Evolutionary conservation across 1,140 invertebrate species (phyloP).

Genomic region (Diabrotica virgifera): DNA sequence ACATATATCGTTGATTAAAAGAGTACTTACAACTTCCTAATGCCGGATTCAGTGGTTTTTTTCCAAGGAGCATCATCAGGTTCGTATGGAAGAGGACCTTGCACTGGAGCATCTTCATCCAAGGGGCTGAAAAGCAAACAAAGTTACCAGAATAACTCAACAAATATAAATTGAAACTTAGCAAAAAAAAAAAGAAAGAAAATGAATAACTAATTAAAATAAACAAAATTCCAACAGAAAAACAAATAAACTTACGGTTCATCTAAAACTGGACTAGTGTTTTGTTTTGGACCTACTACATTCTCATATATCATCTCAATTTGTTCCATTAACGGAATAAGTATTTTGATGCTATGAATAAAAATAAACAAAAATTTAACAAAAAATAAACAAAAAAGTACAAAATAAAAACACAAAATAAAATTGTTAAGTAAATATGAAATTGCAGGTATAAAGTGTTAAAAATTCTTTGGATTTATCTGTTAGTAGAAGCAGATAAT

Average conservation of each 20-base stretch:
- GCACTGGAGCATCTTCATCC: constrained; percentile 82
- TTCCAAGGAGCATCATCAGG: constrained; percentile 94
- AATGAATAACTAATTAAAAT: constrained; percentile 5
- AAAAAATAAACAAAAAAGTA: constrained; percentile 18
- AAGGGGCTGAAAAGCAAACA: constrained; percentile 49
- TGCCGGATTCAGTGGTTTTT: constrained; percentile 76
- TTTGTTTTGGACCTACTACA: constrained; percentile 20
- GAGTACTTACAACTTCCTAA: constrained; percentile 87
- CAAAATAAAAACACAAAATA: not conserved
- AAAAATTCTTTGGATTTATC: too few species aligned
- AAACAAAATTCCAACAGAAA: not conserved
- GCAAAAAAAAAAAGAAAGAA: not conserved
- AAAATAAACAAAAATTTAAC: constrained; percentile 18
- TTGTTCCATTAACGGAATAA: constrained; percentile 26
- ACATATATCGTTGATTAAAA: constrained; percentile 20
- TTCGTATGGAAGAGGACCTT: constrained; percentile 92
- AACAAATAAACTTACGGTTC: constrained; percentile 9
- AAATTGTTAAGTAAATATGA: too few species aligned
- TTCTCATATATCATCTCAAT: constrained; percentile 27
- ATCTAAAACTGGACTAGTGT: constrained; percentile 5
- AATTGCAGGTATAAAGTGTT: too few species aligned
- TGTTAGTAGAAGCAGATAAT: too few species aligned
- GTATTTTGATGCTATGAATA: constrained; percentile 16
- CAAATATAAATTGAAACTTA: not conserved
- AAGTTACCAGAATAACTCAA: not conserved